phyloP scores from a whole-genome alignment of 2,113 vertebrate genomes.

The Ptychochromis oligacanthus region DNA sequence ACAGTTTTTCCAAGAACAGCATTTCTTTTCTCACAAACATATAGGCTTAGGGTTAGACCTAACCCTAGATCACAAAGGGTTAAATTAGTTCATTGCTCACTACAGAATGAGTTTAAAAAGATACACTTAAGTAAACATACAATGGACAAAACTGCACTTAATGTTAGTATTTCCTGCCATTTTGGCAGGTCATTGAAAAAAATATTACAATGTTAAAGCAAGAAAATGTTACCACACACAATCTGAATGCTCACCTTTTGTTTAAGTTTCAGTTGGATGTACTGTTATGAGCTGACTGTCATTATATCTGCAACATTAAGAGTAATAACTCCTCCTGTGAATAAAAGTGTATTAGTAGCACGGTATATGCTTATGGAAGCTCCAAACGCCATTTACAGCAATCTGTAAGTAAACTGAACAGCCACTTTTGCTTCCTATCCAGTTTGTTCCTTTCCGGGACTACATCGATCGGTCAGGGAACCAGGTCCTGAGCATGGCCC shows the following conservation, averaged over 20 bases:
- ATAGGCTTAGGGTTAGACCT: no score
- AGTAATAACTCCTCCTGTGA: not conserved
- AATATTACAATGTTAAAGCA: not conserved
- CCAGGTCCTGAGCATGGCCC: constrained; percentile 97
- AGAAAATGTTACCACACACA: not conserved
- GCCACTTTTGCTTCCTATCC: not conserved
- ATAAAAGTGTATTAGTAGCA: not conserved
- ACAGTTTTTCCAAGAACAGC: no score
- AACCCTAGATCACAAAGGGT: no score
- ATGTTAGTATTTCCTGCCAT: not conserved
- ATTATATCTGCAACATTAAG: not conserved
- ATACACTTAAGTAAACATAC: no score
- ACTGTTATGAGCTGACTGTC: not conserved
- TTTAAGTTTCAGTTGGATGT: no score
- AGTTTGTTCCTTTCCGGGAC: constrained; percentile 98
- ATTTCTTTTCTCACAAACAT: no score
- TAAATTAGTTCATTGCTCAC: no score
- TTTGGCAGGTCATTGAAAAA: not conserved
- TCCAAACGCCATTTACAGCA: not conserved
- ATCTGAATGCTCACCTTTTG: no score
- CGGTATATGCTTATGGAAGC: not conserved
- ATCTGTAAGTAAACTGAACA: not conserved
- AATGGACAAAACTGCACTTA: no score
- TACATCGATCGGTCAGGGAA: constrained; percentile 94
- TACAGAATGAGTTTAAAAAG: no score